A percentile compares a stretch with the other conserved stretches of the same genome.
phyloP scores from a whole-genome alignment of 30 jellyfish, hydroid and myxozoan species.

The Aurelia sp. region DNA sequence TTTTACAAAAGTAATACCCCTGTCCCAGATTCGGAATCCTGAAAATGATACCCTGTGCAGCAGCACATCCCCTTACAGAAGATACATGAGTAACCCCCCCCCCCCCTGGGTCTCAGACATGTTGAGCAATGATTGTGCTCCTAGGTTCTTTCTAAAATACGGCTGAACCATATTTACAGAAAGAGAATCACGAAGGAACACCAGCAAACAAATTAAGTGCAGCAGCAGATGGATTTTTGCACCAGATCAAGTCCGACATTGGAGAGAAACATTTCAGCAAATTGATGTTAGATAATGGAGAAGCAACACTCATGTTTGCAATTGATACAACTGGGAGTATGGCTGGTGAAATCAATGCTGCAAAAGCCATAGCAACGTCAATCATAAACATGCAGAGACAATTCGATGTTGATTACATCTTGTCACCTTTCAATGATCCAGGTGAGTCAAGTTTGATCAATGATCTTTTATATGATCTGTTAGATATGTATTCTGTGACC shows the following conservation, averaged over 20 bases:
- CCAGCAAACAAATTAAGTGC: constrained; percentile 50
- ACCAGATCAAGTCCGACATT: constrained; percentile 45
- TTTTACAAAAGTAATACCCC: too few species aligned
- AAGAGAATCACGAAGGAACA: constrained; percentile 61
- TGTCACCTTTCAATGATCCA: constrained; percentile 87
- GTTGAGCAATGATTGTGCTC: too few species aligned
- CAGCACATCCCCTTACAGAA: too few species aligned
- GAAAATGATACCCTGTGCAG: too few species aligned
- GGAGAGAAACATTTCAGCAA: constrained; percentile 59
- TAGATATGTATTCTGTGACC: background rate
- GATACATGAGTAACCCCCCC: too few species aligned
- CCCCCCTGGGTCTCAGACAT: too few species aligned
- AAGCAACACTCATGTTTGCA: constrained; percentile 77
- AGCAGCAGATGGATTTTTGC: constrained; percentile 70
- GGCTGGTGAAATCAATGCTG: constrained; percentile 70
- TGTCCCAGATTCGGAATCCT: too few species aligned
- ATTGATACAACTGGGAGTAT: constrained; percentile 84
- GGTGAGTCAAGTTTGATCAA: constrained; percentile 30
- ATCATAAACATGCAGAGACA: constrained; percentile 67
- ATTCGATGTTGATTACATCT: constrained; percentile 80
- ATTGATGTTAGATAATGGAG: constrained; percentile 71
- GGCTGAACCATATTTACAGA: constrained; percentile 15
- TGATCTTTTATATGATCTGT: background rate
- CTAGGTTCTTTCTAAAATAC: background rate
- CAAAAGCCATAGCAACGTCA: constrained; percentile 75